Evolutionary conservation across 2,797 vertebrate genomes (phyloP), one percentile per base, ranked within the genome.

Genomic region (Astyanax mexicanus): DNA sequence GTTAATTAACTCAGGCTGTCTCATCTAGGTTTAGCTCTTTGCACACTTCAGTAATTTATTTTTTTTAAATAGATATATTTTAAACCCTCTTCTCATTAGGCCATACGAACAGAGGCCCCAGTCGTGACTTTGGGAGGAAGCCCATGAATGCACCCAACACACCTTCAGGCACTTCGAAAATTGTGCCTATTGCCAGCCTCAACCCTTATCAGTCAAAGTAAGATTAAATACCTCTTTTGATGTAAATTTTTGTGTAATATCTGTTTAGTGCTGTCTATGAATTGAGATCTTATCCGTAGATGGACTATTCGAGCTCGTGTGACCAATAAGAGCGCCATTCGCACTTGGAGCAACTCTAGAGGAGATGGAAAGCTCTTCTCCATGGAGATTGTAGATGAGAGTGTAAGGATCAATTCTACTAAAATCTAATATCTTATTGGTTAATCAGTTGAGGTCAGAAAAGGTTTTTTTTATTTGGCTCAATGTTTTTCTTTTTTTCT

Each of bases 191-290:
- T 13, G 93, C 95, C 84, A 96, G 97, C 90, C 92, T 99, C 83
- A 99, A 98, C 84, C 98, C 98, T 0, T 99, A 99, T 88, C 97
- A 99, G 67, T 96, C 96, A 45, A 99, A 96, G 98, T 99, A 85
- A 95, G 97, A 96, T 6, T n/a, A n/a, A 17, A 45, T 10, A 62
- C 29, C 62, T 45, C 27, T 49, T 23, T 38, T 45, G 11, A 68
- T 13, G 29, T 58, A 54, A 13, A 6, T 27, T 10, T 32, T 27
- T 42, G 11, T 49, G 6, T 61, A 11, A 13, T 38, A 44, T 12
- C 8, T 42, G 11, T 62, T 19, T 38, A 29, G 11, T 61, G 40
- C 62, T 57, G 21, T 51, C 67, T 40, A 11, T 78, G 10, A 57
- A 7, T 47, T 52, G 11, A 42, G 17, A 75, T 2, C 21, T 61